Conservation (phyloP, 2,888 invertebrate genomes). For the Amphimallon solstitiale region DNA sequence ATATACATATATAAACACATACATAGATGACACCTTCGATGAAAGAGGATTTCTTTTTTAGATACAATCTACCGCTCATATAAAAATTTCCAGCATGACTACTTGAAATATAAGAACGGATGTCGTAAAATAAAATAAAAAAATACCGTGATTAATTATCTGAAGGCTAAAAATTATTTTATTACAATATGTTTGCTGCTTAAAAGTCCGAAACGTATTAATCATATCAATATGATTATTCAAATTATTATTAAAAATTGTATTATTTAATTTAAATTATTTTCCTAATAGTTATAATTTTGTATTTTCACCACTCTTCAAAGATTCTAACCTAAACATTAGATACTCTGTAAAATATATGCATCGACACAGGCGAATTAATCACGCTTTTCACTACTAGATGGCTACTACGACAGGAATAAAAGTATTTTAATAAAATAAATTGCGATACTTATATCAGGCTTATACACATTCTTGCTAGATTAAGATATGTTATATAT, state of each 20-base stretch:
- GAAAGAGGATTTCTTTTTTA: constrained; percentile 4
- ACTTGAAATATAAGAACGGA: constrained; percentile 7
- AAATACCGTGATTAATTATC: constrained; percentile 13
- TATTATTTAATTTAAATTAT: too few relatives aligned
- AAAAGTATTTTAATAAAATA: not conserved
- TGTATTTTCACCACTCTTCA: too few relatives aligned
- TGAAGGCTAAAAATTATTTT: too few relatives aligned
- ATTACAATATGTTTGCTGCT: too few relatives aligned
- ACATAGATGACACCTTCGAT: constrained; percentile 4
- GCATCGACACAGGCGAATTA: not conserved
- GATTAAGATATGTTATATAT: too few relatives aligned
- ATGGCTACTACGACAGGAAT: not conserved
- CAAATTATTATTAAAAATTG: too few relatives aligned
- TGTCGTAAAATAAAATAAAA: constrained; percentile 11
- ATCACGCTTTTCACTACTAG: not conserved
- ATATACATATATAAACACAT: not conserved
- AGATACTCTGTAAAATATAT: not conserved
- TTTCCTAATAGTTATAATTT: too few relatives aligned
- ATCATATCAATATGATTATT: too few relatives aligned
- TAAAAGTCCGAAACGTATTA: too few relatives aligned
- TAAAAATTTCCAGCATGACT: constrained; percentile 20
- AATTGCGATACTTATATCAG: not conserved
- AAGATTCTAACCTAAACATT: too few relatives aligned
- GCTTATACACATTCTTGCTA: too few relatives aligned
- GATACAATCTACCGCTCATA: constrained; percentile 21